Conservation (phyloP, 2,797 vertebrate species). For the Neoniphon sammara region DNA sequence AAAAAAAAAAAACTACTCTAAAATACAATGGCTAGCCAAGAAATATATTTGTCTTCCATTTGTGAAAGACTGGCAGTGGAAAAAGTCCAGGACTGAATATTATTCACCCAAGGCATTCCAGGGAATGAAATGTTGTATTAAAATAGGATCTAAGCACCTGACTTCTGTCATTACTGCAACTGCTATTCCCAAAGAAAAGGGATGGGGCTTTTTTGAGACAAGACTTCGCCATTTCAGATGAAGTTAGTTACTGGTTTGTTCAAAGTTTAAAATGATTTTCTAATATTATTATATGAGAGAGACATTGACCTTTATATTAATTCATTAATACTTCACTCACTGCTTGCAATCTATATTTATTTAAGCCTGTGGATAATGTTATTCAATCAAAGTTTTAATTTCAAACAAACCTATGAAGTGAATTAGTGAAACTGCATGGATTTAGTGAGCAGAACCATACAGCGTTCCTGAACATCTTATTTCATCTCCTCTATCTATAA, state of each 20-base stretch:
- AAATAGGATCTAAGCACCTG: constrained; percentile 60
- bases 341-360: not conserved
- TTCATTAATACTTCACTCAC: not conserved
- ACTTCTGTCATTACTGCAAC: constrained; percentile 59
- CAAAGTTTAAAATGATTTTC: not conserved
- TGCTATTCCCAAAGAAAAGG: constrained; percentile 36
- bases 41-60: constrained; percentile 82
- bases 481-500: too few relatives aligned
- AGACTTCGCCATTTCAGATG: not conserved
- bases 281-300: not conserved
- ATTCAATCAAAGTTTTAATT: not conserved
- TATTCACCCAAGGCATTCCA: constrained; percentile 68
- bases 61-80: constrained; percentile 69
- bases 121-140: constrained; percentile 58
- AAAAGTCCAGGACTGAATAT: constrained; percentile 59
- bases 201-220: constrained; percentile 10
- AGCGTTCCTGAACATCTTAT: too few relatives aligned
- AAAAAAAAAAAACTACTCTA: constrained; percentile 66
- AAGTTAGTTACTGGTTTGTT: not conserved
- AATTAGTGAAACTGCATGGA: not conserved
- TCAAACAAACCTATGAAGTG: not conserved
- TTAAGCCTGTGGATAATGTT: not conserved
- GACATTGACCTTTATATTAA: not conserved
- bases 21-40: constrained; percentile 77
- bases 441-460: too few relatives aligned